Percentiles rank a stretch among this genome's conserved stretches.
Conservation (phyloP, 1,140 invertebrate genomes). For the Trichonephila clavipes region DNA sequence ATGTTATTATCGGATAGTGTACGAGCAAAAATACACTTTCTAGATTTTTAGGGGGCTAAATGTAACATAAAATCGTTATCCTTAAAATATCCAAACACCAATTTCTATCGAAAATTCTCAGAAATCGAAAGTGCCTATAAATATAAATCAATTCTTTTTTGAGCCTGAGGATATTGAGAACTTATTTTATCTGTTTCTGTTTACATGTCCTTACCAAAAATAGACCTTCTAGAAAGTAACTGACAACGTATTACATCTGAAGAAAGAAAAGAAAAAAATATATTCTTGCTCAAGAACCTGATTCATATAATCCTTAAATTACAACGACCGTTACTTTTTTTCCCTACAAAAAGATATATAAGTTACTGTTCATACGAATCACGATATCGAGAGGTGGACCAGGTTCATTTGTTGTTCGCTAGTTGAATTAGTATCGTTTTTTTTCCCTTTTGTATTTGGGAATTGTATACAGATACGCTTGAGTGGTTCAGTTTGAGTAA, state of each 20-base stretch:
- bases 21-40: no score
- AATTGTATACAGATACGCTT: conserved; percentile 10
- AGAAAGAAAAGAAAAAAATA: not conserved
- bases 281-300: not conserved
- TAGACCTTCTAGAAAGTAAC: not conserved
- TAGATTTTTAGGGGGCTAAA: no score
- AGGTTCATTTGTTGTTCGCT: not conserved
- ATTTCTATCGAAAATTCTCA: no score
- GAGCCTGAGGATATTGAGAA: no score
- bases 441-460: not conserved
- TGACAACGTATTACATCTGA: not conserved
- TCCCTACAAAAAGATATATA: not conserved
- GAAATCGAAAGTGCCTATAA: no score
- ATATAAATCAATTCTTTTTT: no score
- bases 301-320: conserved; percentile 57
- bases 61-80: no score
- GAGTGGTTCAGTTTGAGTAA: not conserved
- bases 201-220: not conserved
- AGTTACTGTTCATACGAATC: conserved; percentile 43
- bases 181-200: not conserved
- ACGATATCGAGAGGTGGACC: not conserved
- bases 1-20: no score
- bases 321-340: conserved; percentile 40
- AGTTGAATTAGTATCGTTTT: not conserved
- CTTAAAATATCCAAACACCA: no score